Percentiles rank a stretch among this genome's conserved stretches.
Evolutionary conservation across 2,888 invertebrate genomes (phyloP).

Genomic region (Lottia gigantea): DNA sequence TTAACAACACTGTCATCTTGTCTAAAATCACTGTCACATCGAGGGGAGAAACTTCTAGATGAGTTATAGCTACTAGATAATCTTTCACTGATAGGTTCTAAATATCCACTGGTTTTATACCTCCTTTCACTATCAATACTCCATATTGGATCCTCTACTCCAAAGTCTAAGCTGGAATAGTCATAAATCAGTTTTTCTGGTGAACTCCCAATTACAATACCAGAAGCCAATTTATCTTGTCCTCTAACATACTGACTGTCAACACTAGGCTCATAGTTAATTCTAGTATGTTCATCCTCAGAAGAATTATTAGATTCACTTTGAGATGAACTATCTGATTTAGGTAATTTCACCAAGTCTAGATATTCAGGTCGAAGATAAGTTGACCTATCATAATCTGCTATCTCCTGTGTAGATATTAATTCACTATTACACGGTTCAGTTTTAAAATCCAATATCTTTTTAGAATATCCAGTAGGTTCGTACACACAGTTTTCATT

Average conservation of each 20-base stretch:
- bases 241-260: slow-evolving; percentile 43
- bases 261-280: slow-evolving; percentile 41
- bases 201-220: slow-evolving; percentile 37
- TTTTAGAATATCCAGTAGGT: slow-evolving; percentile 11
- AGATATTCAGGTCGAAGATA: slow-evolving; percentile 15
- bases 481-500: slow-evolving; percentile 9
- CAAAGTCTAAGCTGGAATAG: slow-evolving; percentile 27
- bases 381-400: background rate
- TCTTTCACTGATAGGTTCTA: background rate
- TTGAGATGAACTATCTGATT: slow-evolving; percentile 10
- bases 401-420: no score
- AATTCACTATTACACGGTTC: background rate
- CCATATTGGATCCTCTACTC: slow-evolving; percentile 47
- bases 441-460: background rate
- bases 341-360: slow-evolving; percentile 2
- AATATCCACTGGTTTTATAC: background rate
- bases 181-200: slow-evolving; percentile 37
- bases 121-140: slow-evolving; percentile 44
- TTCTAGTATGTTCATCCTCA: slow-evolving; percentile 51
- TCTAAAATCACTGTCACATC: background rate
- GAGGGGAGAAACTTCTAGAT: background rate
- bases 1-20: background rate
- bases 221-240: slow-evolving; percentile 37
- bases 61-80: background rate
- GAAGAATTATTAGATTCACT: slow-evolving; percentile 27